Evolutionary conservation across 2,888 invertebrate species (phyloP).

Genomic region (Plusia festucae): DNA sequence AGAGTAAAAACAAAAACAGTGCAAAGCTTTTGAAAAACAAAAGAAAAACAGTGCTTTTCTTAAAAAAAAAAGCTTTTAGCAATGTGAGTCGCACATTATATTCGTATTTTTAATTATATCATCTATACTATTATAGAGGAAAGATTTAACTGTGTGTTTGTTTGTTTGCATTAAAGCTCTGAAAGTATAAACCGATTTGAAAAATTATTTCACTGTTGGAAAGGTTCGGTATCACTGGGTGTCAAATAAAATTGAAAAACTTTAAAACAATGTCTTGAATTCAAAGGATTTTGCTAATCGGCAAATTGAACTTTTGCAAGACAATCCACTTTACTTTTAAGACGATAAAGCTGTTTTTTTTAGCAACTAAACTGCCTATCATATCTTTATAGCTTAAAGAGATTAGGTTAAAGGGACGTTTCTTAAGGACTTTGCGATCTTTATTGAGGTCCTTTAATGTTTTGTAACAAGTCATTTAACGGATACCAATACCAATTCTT

Average conservation of each 20-base stretch:
- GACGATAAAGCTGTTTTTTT: constrained; percentile 20
- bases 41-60: too few relatives aligned
- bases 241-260: neutral
- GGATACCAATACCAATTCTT: constrained; percentile 14
- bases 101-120: too few relatives aligned
- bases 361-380: constrained; percentile 16
- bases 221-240: too few relatives aligned
- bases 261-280: constrained; percentile 8
- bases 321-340: constrained; percentile 15
- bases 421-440: constrained; percentile 31
- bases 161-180: too few relatives aligned
- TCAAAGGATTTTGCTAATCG: constrained; percentile 12
- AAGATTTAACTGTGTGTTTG: too few relatives aligned
- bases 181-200: too few relatives aligned
- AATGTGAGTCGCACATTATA: too few relatives aligned
- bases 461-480: constrained; percentile 8
- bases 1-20: too few relatives aligned
- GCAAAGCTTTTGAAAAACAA: too few relatives aligned
- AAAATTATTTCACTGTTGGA: too few relatives aligned
- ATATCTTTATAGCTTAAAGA: constrained; percentile 26
- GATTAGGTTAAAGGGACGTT: constrained; percentile 22
- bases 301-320: neutral
- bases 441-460: constrained; percentile 16
- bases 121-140: too few relatives aligned
- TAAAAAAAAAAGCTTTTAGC: too few relatives aligned